Evolutionary conservation across 1,140 invertebrate genomes (phyloP).

Genomic region (Drosophila miranda): DNA sequence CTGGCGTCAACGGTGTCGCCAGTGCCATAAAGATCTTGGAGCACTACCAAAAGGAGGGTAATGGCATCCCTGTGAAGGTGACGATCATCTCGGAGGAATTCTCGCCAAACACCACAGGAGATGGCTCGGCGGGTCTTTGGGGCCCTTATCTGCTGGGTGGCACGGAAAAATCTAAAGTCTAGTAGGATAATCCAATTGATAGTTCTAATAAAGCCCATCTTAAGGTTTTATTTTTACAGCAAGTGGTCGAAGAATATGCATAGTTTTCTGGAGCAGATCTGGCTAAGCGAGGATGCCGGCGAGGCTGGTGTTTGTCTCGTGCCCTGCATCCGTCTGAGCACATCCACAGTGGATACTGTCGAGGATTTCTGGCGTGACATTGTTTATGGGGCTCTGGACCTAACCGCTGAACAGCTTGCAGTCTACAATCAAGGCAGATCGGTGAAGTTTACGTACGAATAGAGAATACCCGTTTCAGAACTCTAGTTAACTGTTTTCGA

Average conservation of each 20-base stretch:
- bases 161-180: slow-evolving; percentile 84
- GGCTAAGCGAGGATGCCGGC: slow-evolving; percentile 84
- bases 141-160: slow-evolving; percentile 86
- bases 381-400: slow-evolving; percentile 84
- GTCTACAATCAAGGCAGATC: slow-evolving; percentile 82
- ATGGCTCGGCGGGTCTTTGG: slow-evolving; percentile 90
- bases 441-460: slow-evolving; percentile 83
- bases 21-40: slow-evolving; percentile 81
- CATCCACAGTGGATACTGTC: slow-evolving; percentile 41
- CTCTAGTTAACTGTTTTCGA: not conserved
- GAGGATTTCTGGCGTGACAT: slow-evolving; percentile 83
- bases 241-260: slow-evolving; percentile 87
- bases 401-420: slow-evolving; percentile 83
- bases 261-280: slow-evolving; percentile 85
- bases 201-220: not conserved
- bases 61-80: slow-evolving; percentile 81
- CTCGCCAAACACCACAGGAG: slow-evolving; percentile 89
- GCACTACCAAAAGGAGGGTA: slow-evolving; percentile 38
- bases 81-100: slow-evolving; percentile 87
- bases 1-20: slow-evolving; percentile 78
- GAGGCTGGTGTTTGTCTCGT: slow-evolving; percentile 85
- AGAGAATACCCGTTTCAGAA: not conserved
- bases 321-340: slow-evolving; percentile 84
- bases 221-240: slow-evolving; percentile 70
- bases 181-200: slow-evolving; percentile 81